Percentiles rank a stretch among this genome's conserved stretches.
Conservation (phyloP, 2,113 vertebrate genomes). For the Dermatemys mawii region DNA sequence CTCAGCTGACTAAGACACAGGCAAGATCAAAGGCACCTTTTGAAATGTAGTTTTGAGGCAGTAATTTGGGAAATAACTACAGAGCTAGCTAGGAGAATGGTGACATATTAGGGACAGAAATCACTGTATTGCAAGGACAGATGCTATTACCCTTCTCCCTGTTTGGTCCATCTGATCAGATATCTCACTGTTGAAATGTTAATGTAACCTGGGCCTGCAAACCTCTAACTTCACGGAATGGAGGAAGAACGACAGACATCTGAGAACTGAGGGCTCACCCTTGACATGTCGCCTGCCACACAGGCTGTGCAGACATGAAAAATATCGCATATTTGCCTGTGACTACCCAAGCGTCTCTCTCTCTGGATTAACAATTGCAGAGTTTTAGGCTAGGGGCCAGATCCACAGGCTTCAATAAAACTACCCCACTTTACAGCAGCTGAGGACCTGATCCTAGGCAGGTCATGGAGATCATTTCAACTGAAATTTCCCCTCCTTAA, state of each 20-base stretch:
- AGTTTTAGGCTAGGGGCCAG: neutral
- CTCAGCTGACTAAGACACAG: neutral
- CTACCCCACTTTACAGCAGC: neutral
- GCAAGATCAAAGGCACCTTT: neutral
- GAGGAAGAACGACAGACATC: neutral
- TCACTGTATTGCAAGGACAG: neutral
- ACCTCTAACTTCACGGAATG: neutral
- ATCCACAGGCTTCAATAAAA: neutral
- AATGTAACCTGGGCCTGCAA: neutral
- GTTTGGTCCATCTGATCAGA: neutral
- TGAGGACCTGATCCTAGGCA: neutral
- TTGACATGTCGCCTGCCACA: neutral
- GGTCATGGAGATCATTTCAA: neutral
- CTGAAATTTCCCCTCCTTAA: neutral
- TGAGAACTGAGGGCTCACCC: neutral
- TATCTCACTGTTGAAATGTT: neutral
- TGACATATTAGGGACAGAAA: neutral
- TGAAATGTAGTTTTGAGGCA: neutral
- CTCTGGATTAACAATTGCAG: neutral
- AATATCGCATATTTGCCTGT: too few species aligned
- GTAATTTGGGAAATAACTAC: neutral
- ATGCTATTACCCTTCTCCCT: neutral
- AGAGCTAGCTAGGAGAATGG: neutral
- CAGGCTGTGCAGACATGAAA: neutral
- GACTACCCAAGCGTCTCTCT: neutral